Evolutionary conservation across 1,140 invertebrate genomes (phyloP), one percentile per base, ranked within the genome.

Genomic region (Oscheius sp.): DNA sequence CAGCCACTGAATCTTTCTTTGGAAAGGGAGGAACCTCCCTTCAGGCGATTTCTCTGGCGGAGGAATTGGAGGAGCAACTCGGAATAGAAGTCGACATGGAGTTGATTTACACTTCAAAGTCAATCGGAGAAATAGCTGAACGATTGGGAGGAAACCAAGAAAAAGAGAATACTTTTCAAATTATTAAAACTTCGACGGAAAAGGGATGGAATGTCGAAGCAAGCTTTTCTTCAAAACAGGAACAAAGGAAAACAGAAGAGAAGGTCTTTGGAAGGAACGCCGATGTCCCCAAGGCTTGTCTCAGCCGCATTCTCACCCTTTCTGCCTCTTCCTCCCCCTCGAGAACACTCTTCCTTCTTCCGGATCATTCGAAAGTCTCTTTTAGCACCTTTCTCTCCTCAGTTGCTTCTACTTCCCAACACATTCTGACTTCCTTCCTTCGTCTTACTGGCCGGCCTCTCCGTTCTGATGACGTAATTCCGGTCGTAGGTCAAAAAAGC

Each of bases 401-500:
- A n/a, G n/a, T n/a, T n/a, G n/a, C n/a, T n/a, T n/a, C n/a, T n/a
- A n/a, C n/a, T n/a, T n/a, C n/a, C n/a, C n/a, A 55, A 26, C 7
- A 55, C 28, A 55, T 55, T 23, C n/a, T n/a, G n/a, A n/a, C n/a
- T n/a, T n/a, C n/a, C n/a, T n/a, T 36, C 18, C 61, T 74, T 35
- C 13, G 15, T 0, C n/a, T 28, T 34, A 49, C 31, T 64, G 74
- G 52, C 0, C n/a, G 3, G 2, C 7, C 45, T 1, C 65, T 75
- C 23, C 38, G 46, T 31, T 31, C 69, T 0, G 74, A 75, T 49
- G 45, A 52, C 23, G 29, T 75, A 15, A 64, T 75, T 15, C 26
- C 69, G 1, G 61, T 75, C 10, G 28, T 65, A 29, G 68, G 63
- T 3, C 4, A 28, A 4, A 75, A 68, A 23, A 55, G 61, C 4